phyloP scores from a whole-genome alignment of 2,113 vertebrate species.

The human (Homo sapiens) region GRCh38 chr9:3462001-3462500 shows the following conservation, averaged over 20 bases:
- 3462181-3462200: neutral
- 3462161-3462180: neutral
- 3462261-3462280: neutral
- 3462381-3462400: neutral
- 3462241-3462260: neutral
- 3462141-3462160: neutral
- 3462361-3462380: neutral
- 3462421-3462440: neutral
- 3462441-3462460: neutral
- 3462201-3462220: neutral
- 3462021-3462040: neutral
- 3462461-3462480: neutral
- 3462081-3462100: neutral
- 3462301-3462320: neutral
- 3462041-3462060: neutral
- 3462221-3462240: neutral
- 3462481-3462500: neutral
- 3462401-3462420: neutral
- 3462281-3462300: neutral
- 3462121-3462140: neutral
- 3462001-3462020: neutral
- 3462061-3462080: neutral
- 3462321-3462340: neutral
- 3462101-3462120: neutral
- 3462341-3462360: neutral